Conservation (phyloP, 2,888 invertebrate genomes). For the Cephus nigrinus region DNA sequence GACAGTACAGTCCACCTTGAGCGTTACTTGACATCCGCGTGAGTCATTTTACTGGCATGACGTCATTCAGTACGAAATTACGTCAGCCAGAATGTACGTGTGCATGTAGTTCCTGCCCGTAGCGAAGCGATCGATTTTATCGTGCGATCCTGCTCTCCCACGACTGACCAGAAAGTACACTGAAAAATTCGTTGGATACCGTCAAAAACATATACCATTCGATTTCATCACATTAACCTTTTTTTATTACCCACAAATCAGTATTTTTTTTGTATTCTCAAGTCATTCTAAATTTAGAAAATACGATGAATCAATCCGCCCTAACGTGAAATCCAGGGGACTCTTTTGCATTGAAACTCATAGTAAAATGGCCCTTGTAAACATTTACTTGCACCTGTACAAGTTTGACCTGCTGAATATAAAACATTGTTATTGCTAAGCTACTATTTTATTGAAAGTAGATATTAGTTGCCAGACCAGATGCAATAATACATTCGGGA, state of each 20-base stretch:
- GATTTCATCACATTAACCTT: neutral
- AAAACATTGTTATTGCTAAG: neutral
- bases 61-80: conserved; percentile 11
- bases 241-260: neutral
- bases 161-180: neutral
- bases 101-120: neutral
- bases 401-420: neutral
- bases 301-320: neutral
- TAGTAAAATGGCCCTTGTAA: neutral
- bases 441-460: neutral
- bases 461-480: neutral
- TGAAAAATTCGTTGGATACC: neutral
- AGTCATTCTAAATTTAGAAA: too few species aligned
- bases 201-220: neutral
- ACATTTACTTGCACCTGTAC: neutral
- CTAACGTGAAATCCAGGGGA: neutral
- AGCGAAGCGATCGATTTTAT: conserved; percentile 5
- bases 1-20: neutral
- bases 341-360: neutral
- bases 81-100: neutral
- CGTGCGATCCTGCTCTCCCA: neutral
- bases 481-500: neutral
- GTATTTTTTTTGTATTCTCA: neutral
- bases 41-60: conserved; percentile 21
- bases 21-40: conserved; percentile 1